Evolutionary conservation across 2,888 invertebrate genomes (phyloP).

Genomic region (Neria commutata): DNA sequence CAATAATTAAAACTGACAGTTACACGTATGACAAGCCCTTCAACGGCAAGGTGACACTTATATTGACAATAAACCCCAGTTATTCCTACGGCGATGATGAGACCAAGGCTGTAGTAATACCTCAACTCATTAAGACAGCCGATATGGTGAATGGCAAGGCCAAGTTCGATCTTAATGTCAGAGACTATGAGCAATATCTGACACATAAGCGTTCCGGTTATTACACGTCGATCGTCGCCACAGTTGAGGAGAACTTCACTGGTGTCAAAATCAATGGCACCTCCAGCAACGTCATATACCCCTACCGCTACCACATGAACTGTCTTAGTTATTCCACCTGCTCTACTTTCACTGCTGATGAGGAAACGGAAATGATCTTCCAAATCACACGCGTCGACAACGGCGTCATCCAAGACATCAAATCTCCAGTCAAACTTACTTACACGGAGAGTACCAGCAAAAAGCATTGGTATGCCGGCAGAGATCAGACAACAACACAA

Average conservation of each 20-base stretch:
- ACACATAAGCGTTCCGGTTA: constrained; percentile 32
- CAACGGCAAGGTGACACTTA: constrained; percentile 82
- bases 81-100: constrained; percentile 27
- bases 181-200: constrained; percentile 42
- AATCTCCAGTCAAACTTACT: constrained; percentile 64
- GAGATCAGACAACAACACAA: constrained; percentile 6
- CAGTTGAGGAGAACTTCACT: constrained; percentile 89
- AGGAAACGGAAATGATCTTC: constrained; percentile 82
- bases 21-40: constrained; percentile 80
- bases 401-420: constrained; percentile 68
- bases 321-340: constrained; percentile 74
- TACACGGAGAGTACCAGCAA: constrained; percentile 42
- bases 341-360: constrained; percentile 87
- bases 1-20: constrained; percentile 63
- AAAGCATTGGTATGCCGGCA: constrained; percentile 23
- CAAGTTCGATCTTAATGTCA: constrained; percentile 50
- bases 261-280: constrained; percentile 80
- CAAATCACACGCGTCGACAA: constrained; percentile 76
- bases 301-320: constrained; percentile 76
- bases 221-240: constrained; percentile 71
- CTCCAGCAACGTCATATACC: constrained; percentile 75
- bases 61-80: constrained; percentile 76
- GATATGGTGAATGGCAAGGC: constrained; percentile 56
- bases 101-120: constrained; percentile 20
- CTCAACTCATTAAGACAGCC: constrained; percentile 38